These are phyloP conservation scores for Morinoia aosen DNA, from an alignment of 2,888 invertebrate genomes.

Conservation along the genomic window DNA sequence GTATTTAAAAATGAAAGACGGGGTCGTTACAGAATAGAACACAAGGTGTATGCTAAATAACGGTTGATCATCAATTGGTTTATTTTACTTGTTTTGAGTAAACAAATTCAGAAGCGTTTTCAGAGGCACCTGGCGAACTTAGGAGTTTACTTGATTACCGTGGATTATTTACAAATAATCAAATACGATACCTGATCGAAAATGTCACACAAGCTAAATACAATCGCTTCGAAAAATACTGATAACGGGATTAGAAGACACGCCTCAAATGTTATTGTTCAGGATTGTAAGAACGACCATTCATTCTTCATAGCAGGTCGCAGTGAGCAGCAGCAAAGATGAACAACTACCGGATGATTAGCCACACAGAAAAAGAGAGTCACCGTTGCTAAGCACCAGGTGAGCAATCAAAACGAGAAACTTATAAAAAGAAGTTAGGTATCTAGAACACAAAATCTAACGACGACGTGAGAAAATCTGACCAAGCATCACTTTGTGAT, in stretches of 20 bases:
- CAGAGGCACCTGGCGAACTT: background rate
- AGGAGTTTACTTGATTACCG: background rate
- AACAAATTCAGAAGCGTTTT: conserved; percentile 21
- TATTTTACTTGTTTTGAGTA: conserved; percentile 34
- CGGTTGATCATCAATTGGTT: background rate
- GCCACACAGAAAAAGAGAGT: background rate
- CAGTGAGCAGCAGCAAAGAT: background rate
- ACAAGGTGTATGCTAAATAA: background rate
- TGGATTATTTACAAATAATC: conserved; percentile 33
- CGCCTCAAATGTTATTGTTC: conserved; percentile 32
- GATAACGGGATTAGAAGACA: conserved; percentile 13
- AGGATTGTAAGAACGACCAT: background rate
- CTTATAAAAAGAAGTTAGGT: background rate
- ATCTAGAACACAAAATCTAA: conserved; percentile 16
- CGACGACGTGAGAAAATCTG: background rate
- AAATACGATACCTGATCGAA: background rate
- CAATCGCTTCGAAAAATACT: background rate
- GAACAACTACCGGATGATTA: background rate
- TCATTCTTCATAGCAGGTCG: background rate
- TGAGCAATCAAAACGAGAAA: conserved; percentile 15
- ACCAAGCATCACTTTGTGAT: background rate
- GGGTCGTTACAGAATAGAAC: too few relatives aligned
- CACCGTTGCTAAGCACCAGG: background rate
- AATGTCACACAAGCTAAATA: conserved; percentile 20
- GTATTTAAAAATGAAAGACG: too few relatives aligned